Evolutionary conservation across 1,140 invertebrate genomes (phyloP).

Genomic region (Hyposmocoma kahamanoa): DNA sequence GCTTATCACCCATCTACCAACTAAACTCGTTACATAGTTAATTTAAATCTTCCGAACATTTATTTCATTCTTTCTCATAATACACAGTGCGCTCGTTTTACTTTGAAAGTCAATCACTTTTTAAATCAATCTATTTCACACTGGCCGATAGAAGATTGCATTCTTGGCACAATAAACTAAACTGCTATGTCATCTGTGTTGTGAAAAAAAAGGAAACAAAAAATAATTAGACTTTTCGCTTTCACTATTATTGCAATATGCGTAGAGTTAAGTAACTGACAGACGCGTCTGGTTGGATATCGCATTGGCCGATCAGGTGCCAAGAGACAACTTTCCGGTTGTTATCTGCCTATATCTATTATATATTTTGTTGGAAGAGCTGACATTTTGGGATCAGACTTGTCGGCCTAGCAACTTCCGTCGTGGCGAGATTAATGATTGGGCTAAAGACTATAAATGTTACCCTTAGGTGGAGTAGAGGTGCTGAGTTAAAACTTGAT

Average conservation of each 20-base stretch:
- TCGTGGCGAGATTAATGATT: neutral
- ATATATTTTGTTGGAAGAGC: neutral
- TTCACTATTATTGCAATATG: constrained; percentile 53
- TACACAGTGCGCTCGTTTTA: constrained; percentile 16
- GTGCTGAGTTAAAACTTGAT: too few relatives aligned
- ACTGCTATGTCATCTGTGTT: constrained; percentile 62
- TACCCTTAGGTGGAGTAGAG: too few relatives aligned
- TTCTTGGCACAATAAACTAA: constrained; percentile 31
- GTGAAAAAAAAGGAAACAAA: constrained; percentile 47
- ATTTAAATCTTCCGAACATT: neutral
- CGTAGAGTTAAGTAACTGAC: constrained; percentile 55
- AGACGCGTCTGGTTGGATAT: constrained; percentile 50
- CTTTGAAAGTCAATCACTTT: constrained; percentile 35
- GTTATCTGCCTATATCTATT: constrained; percentile 19
- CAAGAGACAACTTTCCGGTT: constrained; percentile 42
- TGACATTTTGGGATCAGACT: constrained; percentile 1
- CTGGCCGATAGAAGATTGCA: constrained; percentile 33
- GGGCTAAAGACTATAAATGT: too few relatives aligned
- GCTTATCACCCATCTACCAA: neutral
- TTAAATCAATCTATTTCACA: constrained; percentile 26
- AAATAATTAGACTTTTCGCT: constrained; percentile 66
- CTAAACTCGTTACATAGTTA: constrained; percentile 1
- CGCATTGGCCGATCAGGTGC: too few relatives aligned
- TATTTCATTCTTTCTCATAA: neutral
- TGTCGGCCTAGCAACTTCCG: neutral